Evolutionary conservation across 2,888 invertebrate species (phyloP).

Genomic region (Mesorhabditis belari): DNA sequence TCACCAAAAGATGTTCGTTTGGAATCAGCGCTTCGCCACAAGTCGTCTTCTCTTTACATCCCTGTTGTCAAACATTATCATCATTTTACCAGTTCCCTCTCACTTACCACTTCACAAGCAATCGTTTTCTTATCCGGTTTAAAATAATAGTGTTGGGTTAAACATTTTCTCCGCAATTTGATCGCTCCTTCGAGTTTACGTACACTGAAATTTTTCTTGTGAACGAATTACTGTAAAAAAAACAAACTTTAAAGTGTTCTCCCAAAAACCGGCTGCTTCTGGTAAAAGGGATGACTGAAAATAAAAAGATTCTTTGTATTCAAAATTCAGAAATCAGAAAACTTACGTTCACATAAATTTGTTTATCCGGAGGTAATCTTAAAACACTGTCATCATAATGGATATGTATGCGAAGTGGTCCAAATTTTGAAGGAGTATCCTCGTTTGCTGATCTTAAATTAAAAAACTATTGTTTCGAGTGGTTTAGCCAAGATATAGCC

Average conservation of each 20-base stretch:
- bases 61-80: slow-evolving; percentile 18
- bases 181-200: slow-evolving; percentile 15
- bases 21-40: slow-evolving; percentile 94
- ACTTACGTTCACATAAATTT: slow-evolving; percentile 27
- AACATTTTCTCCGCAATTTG: slow-evolving; percentile 25
- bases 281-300: slow-evolving; percentile 27
- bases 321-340: not conserved
- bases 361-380: slow-evolving; percentile 21
- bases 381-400: slow-evolving; percentile 31
- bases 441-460: not conserved
- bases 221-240: no score
- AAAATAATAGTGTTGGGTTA: slow-evolving; percentile 26
- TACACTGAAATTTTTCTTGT: slow-evolving; percentile 13
- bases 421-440: slow-evolving; percentile 8
- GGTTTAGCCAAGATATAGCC: no score
- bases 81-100: no score
- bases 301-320: not conserved
- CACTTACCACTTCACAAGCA: slow-evolving; percentile 17
- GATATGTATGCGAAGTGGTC: slow-evolving; percentile 27
- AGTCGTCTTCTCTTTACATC: slow-evolving; percentile 64
- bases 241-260: slow-evolving; percentile 17
- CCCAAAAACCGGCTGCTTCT: slow-evolving; percentile 38
- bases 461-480: no score
- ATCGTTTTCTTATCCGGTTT: slow-evolving; percentile 18
- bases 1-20: slow-evolving; percentile 81